Conservation (phyloP, 2,113 vertebrate genomes). For the Amphilophus citrinellus region DNA sequence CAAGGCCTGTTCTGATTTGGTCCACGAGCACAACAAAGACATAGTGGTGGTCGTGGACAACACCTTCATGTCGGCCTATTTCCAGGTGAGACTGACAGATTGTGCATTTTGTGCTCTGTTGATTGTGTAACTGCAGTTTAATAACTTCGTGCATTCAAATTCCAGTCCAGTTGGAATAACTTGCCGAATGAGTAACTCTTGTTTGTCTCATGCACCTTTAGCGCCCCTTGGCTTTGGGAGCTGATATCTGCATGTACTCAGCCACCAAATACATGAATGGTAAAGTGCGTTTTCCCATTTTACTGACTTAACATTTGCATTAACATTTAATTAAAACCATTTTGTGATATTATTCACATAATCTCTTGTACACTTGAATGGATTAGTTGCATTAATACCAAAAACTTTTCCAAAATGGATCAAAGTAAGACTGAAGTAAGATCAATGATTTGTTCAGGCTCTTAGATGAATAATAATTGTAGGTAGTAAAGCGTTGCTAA, state of each 20-base stretch:
- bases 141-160: slow-evolving; percentile 5
- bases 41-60: slow-evolving; percentile 93
- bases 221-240: slow-evolving; percentile 93
- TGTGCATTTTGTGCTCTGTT: neutral
- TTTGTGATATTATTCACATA: neutral
- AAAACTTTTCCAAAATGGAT: neutral
- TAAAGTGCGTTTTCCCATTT: slow-evolving; percentile 48
- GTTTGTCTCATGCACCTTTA: slow-evolving; percentile 67
- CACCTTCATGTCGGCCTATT: slow-evolving; percentile 95
- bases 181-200: slow-evolving; percentile 23
- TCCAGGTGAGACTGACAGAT: slow-evolving; percentile 86
- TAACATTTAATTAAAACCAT: neutral
- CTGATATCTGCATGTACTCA: slow-evolving; percentile 95
- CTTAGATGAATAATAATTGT: neutral
- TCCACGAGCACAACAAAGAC: slow-evolving; percentile 81
- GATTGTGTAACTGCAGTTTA: neutral
- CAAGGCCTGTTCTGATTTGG: slow-evolving; percentile 81
- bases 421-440: neutral
- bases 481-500: neutral
- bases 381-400: neutral
- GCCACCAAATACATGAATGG: slow-evolving; percentile 98
- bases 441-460: neutral
- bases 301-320: neutral
- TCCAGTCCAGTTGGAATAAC: slow-evolving; percentile 4
- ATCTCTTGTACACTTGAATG: neutral